phyloP scores from a whole-genome alignment of 1,140 invertebrate species.

The Cydia fagiglandana region DNA sequence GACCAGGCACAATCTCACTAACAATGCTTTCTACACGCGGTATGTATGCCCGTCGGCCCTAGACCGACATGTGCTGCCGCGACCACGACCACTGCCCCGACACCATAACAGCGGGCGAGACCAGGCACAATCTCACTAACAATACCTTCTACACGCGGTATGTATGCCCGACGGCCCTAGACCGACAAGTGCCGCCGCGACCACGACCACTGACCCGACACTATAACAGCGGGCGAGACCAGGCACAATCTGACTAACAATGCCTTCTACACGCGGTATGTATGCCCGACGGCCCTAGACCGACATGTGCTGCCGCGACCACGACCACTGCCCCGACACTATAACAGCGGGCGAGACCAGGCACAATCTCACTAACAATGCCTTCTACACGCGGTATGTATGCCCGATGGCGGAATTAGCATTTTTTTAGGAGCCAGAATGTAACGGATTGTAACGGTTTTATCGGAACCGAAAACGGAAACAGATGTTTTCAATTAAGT shows the following conservation, averaged over 20 bases:
- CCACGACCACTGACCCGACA: background rate
- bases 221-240: background rate
- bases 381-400: no score
- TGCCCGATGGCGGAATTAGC: no score
- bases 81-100: constrained; percentile 87
- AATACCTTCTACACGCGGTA: constrained; percentile 81
- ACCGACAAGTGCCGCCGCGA: background rate
- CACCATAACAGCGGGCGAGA: constrained; percentile 80
- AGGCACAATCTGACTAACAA: background rate
- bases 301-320: background rate
- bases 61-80: constrained; percentile 88
- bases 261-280: constrained; percentile 60
- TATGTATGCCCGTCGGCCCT: constrained; percentile 44
- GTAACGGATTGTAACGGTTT: no score
- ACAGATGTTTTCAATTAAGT: no score
- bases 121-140: constrained; percentile 83
- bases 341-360: no score
- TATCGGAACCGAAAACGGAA: no score
- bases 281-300: background rate
- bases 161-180: constrained; percentile 46
- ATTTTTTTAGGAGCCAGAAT: no score
- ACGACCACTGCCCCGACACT: no score
- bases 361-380: no score
- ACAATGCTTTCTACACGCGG: constrained; percentile 81
- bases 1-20: constrained; percentile 82